phyloP scores from a whole-genome alignment of 2,888 invertebrate species.

The Acanthosepion pharaonis region DNA sequence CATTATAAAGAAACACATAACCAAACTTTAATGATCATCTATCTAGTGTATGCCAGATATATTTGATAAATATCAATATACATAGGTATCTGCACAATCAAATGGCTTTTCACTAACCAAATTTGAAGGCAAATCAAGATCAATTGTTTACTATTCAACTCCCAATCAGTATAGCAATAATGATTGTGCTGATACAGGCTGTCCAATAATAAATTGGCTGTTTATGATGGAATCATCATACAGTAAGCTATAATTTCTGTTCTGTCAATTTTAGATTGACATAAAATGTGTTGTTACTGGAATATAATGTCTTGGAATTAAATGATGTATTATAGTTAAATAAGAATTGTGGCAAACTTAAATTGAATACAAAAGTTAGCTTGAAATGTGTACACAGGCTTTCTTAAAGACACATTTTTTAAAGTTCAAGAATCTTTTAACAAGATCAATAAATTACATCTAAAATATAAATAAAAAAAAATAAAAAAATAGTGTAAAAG shows the following conservation, averaged over 20 bases:
- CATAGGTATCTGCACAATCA: not conserved
- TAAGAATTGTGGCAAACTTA: slow-evolving; percentile 15
- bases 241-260: slow-evolving; percentile 21
- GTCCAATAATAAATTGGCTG: not conserved
- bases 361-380: not conserved
- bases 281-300: not conserved
- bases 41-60: no score
- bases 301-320: slow-evolving; percentile 33
- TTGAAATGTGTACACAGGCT: no score
- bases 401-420: no score
- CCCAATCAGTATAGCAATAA: not conserved
- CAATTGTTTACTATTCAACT: not conserved
- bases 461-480: no score
- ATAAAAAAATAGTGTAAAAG: no score
- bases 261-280: slow-evolving; percentile 12
- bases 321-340: not conserved
- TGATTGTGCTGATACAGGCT: not conserved
- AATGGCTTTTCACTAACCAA: not conserved
- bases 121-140: not conserved
- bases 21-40: no score
- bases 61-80: not conserved
- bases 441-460: no score
- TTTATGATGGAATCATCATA: not conserved
- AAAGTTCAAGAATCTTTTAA: no score
- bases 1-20: no score